Conservation (phyloP, 2,113 vertebrate species). For the Odontophorus gujanensis region DNA sequence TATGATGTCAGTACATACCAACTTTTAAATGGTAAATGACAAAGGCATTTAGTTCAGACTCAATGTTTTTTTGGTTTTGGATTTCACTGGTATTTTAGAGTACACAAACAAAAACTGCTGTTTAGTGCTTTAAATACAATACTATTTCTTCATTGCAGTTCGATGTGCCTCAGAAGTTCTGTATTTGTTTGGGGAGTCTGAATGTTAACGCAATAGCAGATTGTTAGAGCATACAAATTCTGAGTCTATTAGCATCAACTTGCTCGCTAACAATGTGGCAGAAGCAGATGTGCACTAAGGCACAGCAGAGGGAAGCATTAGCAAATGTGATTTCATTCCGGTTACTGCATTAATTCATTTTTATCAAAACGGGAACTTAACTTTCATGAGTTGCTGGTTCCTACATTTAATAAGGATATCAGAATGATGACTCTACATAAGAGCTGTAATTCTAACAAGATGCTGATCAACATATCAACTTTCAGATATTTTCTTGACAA, state of each 20-base stretch:
- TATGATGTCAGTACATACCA: not conserved
- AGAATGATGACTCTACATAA: not conserved
- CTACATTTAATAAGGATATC: not conserved
- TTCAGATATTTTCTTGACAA: not conserved
- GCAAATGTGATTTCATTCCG: not conserved
- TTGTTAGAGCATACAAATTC: not conserved
- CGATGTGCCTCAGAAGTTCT: not conserved
- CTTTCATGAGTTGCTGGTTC: not conserved
- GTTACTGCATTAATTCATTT: not conserved
- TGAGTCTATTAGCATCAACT: not conserved
- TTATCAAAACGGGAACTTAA: not conserved
- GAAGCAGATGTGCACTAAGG: not conserved
- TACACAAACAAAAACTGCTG: not conserved
- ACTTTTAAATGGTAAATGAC: not conserved
- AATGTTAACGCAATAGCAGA: not conserved
- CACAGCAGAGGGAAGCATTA: not conserved
- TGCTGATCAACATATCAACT: not conserved
- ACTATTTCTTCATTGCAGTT: not conserved
- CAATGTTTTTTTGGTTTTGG: not conserved
- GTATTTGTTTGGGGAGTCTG: not conserved
- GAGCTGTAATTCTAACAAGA: not conserved
- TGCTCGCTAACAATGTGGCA: not conserved
- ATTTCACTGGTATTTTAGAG: not conserved
- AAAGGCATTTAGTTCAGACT: not conserved
- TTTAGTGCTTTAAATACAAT: not conserved